Conservation (phyloP, 2,797 vertebrate genomes). For the Triplophysa yarkandensis region DNA sequence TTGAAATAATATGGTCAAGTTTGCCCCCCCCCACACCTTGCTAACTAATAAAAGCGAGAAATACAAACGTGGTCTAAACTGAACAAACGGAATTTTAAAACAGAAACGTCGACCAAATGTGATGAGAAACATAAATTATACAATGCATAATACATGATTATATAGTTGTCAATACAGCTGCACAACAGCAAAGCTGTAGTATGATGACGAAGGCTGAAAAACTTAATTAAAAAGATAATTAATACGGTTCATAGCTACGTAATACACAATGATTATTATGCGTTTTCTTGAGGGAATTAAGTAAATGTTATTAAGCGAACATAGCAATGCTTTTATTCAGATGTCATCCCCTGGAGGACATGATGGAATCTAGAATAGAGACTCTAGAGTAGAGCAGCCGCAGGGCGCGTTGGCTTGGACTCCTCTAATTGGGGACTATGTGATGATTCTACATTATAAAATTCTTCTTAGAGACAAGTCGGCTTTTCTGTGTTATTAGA, state of each 20-base stretch:
- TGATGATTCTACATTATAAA: constrained; percentile 78
- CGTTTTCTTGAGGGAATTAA: constrained; percentile 14
- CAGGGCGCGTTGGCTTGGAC: constrained; percentile 78
- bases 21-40: neutral
- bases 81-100: constrained; percentile 37
- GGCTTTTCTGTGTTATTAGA: constrained; percentile 75
- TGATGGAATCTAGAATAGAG: constrained; percentile 57
- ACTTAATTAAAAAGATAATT: neutral
- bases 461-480: constrained; percentile 77
- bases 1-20: too few relatives aligned
- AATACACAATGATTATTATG: constrained; percentile 46
- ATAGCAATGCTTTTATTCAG: constrained; percentile 72
- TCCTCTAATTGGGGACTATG: constrained; percentile 79
- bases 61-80: constrained; percentile 18
- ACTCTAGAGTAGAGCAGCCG: constrained; percentile 68
- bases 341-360: constrained; percentile 69
- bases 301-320: constrained; percentile 65
- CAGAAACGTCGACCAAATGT: constrained; percentile 1
- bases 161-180: constrained; percentile 2
- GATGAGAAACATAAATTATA: constrained; percentile 31
- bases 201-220: neutral
- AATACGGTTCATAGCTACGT: constrained; percentile 24
- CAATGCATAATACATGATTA: constrained; percentile 10
- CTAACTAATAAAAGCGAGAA: constrained; percentile 9
- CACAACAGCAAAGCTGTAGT: constrained; percentile 15